These are phyloP conservation scores for Acipenser transmontanus DNA, from an alignment of 2,797 vertebrate genomes.

Conservation along the genomic window DNA sequence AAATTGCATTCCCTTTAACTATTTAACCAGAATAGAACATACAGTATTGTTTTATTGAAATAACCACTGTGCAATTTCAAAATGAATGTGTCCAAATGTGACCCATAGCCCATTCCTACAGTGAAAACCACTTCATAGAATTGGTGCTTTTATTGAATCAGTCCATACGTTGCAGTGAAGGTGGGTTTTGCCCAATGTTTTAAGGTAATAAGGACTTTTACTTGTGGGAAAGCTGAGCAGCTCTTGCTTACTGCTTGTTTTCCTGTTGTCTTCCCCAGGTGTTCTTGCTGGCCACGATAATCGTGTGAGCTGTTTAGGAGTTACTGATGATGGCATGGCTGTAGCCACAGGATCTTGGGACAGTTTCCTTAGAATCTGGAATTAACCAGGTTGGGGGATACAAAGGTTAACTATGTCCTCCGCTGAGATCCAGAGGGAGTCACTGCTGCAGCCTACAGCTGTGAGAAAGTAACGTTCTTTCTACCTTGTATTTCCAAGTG, in stretches of 20 bases:
- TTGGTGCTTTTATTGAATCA: too few relatives aligned
- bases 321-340: conserved; percentile 94
- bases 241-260: background rate
- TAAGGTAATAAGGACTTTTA: too few relatives aligned
- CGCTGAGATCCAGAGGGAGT: conserved; percentile 50
- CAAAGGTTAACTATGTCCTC: conserved; percentile 47
- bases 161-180: too few relatives aligned
- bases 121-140: too few relatives aligned
- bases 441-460: conserved; percentile 70
- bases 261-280: conserved; percentile 53
- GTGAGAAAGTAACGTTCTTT: conserved; percentile 70
- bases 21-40: too few relatives aligned
- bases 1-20: too few relatives aligned
- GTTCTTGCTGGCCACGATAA: conserved; percentile 95
- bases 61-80: too few relatives aligned
- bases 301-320: conserved; percentile 96
- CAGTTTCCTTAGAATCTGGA: conserved; percentile 99
- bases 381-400: conserved; percentile 58
- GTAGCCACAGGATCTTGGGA: conserved; percentile 98
- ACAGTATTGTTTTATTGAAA: too few relatives aligned
- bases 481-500: conserved; percentile 77
- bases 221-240: background rate
- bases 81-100: too few relatives aligned
- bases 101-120: too few relatives aligned
- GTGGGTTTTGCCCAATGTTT: too few relatives aligned